A percentile compares a stretch with the other conserved stretches of the same genome.
Conservation (phyloP, 2,113 vertebrate genomes). For the Cebus imitator region DNA sequence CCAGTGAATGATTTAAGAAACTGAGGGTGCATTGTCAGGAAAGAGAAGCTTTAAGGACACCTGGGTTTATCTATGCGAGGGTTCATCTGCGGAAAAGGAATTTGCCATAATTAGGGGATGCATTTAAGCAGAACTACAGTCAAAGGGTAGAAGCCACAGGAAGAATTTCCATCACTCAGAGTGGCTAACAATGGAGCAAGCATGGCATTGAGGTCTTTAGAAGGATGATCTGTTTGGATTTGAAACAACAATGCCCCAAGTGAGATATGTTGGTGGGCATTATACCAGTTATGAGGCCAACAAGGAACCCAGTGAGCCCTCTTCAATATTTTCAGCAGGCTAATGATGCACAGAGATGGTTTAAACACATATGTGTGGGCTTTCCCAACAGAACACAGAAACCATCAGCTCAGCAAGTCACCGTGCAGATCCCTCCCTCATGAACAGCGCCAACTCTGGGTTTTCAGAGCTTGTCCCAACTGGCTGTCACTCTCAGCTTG, state of each 20-base stretch:
- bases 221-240: neutral
- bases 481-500: neutral
- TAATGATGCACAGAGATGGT: neutral
- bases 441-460: neutral
- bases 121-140: neutral
- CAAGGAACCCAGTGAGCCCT: neutral
- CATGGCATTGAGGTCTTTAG: neutral
- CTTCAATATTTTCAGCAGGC: neutral
- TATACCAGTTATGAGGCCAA: neutral
- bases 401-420: neutral
- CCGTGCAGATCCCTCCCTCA: neutral
- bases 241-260: neutral
- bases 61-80: neutral
- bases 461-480: neutral
- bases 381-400: neutral
- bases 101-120: neutral
- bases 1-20: neutral
- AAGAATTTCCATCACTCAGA: neutral
- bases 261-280: neutral
- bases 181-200: neutral
- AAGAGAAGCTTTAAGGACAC: neutral
- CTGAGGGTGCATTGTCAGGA: neutral
- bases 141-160: neutral
- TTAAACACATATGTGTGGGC: accelerated
- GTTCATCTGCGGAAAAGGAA: neutral